Evolutionary conservation across 2,888 invertebrate genomes (phyloP), one percentile per base, ranked within the genome.

Genomic region (Pedicia rivosa): DNA sequence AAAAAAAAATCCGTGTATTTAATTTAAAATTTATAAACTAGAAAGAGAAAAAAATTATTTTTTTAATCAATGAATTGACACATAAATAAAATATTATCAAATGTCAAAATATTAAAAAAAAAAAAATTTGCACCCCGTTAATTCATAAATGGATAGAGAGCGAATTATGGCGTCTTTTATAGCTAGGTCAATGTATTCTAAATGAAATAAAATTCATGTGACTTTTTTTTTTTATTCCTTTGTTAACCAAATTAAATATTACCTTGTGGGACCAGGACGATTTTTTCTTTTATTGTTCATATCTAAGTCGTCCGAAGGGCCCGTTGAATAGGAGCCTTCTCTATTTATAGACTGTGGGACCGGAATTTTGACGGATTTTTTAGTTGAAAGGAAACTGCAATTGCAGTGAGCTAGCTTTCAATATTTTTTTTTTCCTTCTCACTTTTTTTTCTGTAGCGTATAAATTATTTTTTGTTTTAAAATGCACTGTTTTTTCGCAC

Each of bases 251-350:
- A 22, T 32, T 32, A n/a, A 32, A 33, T 22, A 4, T 35, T 67
- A 78, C 78, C 80, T 78, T 57, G 75, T 70, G 53, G 76, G 68
- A 58, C 75, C 78, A 56, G 80, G 74, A 64, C 83, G 78, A 68
- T 74, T 81, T 71, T 83, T 84, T 65, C 79, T 75, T 67, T 82
- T 82, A 64, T 72, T 81, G 61, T 79, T 83, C 75, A 76, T 78
- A 60, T 72, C 74, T 35, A 25, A 25, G 26, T 41, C 35, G 30
- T 39, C 37, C 32, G 41, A 42, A 37, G 45, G 45, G 43, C 44
- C 42, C 43, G 45, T 42, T 40, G 43, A 39, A 34, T 38, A 40
- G 36, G 41, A 42, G 43, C 45, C 45, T 43, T 42, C 45, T 40
- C 43, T 43, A 37, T 40, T 42, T 33, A 37, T 41, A 35, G 40